Conservation (phyloP, 2,888 invertebrate species). For the Pachycephus smyrnensis region DNA sequence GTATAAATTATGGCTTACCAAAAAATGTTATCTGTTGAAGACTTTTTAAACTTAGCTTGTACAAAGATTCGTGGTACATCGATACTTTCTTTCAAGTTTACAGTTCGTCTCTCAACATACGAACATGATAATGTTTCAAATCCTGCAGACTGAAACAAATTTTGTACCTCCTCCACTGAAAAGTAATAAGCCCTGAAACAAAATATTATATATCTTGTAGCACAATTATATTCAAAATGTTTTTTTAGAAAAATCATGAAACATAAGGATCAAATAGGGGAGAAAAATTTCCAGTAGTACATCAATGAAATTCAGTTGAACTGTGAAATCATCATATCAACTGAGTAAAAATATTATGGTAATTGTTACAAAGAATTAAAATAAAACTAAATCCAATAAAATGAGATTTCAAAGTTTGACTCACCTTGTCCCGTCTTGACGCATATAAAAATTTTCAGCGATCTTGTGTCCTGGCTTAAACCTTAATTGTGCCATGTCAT, state of each 20-base stretch:
- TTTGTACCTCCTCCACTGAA: constrained; percentile 76
- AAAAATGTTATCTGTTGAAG: constrained; percentile 28
- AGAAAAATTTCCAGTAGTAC: constrained; percentile 58
- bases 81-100: constrained; percentile 92
- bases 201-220: constrained; percentile 21
- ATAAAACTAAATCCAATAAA: not conserved
- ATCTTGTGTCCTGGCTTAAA: constrained; percentile 95
- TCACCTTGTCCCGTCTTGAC: constrained; percentile 95
- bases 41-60: constrained; percentile 85
- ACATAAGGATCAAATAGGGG: constrained; percentile 69
- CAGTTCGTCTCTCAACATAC: constrained; percentile 89
- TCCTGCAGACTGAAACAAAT: constrained; percentile 77
- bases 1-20: constrained; percentile 16
- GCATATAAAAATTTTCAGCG: constrained; percentile 90
- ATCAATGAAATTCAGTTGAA: constrained; percentile 61
- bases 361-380: not conserved
- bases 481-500: constrained; percentile 95
- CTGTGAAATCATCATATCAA: constrained; percentile 59
- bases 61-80: constrained; percentile 93
- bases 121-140: constrained; percentile 78
- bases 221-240: not conserved
- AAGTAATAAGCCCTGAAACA: constrained; percentile 83
- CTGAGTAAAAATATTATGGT: not conserved
- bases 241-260: not conserved
- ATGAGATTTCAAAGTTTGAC: constrained; percentile 15